Base-by-base conservation (phyloP, 1,140 invertebrate genomes). In the Drosophila orosa region DNA sequence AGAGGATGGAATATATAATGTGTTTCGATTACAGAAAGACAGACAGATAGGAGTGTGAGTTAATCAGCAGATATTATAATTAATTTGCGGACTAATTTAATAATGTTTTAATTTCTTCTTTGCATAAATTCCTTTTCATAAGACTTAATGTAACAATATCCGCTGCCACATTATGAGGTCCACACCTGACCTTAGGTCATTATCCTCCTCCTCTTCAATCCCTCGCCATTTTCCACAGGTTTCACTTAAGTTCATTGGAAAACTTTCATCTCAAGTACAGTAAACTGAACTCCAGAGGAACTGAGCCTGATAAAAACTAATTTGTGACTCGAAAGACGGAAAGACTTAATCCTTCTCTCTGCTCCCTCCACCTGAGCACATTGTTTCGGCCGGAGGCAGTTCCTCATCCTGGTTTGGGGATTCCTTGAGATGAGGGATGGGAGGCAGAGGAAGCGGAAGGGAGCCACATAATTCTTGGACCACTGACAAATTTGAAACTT, bases 401-500 rank as follows among this genome's bases (percentile, higher is more conserved):
- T 81, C 42, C 62, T 58, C 47, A 71, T 55, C 60, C 54, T 35
- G 22, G 37, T 19, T 44, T 31, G 15, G 25, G 52, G 39, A 37
- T 24, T 54, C 37, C 59, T 40, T 6, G 31, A 13, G 31, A 24
- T 35, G 7, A 25, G 42, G 22, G 17, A 19, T 37, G 17, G 17
- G 24, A 22, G 31, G 5, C 12, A n/a, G 12, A 6, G 44, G 40
- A 35, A 33, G 52, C 12, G 33, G 47, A 52, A 33, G 37, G 12
- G 17, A 59, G 47, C 37, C 73, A 52, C 62, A 77, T 77, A 76
- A 76, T 60, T 76, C 74, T 35, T 52, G 74, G 69, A 48, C 65
- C 67, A 65, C 77, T 80, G 81, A 84, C 80, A 80, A 83, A 80
- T 77, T 84, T 73, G 40, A 72, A 83, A 84, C 76, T 84, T 84